These are phyloP conservation scores for Dromococcyx pavoninus DNA, from an alignment of 2,797 vertebrate species.

Conservation along the genomic window DNA sequence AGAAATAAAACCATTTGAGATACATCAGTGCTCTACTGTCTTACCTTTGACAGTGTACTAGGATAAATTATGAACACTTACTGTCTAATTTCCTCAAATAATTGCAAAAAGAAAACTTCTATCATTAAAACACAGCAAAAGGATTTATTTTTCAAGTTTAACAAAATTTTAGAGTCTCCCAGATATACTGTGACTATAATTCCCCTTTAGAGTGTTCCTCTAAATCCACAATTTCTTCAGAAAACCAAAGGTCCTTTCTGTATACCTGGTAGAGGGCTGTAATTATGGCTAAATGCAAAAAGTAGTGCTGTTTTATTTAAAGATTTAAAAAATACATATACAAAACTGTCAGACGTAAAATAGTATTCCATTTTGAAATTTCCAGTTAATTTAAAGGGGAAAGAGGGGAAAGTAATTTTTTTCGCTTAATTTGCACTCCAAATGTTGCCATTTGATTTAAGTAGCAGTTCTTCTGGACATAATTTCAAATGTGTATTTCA, in stretches of 20 bases:
- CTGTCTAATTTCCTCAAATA: neutral
- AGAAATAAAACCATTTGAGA: neutral
- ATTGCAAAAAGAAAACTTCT: neutral
- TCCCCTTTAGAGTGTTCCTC: neutral
- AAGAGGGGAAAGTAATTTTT: neutral
- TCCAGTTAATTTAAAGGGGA: neutral
- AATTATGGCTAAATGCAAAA: neutral
- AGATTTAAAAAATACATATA: fast-evolving
- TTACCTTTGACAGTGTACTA: neutral
- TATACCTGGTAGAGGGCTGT: neutral
- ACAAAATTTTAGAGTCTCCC: neutral
- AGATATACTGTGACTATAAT: neutral
- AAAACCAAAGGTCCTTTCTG: neutral
- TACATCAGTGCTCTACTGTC: neutral
- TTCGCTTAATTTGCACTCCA: neutral
- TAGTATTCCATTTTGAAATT: neutral
- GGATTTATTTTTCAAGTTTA: neutral
- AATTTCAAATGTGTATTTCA: neutral
- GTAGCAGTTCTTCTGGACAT: neutral
- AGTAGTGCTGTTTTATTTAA: neutral
- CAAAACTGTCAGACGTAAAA: neutral
- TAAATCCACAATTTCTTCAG: neutral
- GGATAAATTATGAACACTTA: neutral
- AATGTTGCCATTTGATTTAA: neutral
- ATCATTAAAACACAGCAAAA: neutral